Evolutionary conservation across 2,113 vertebrate species (phyloP).

Genomic region (Oryzias celebensis): DNA sequence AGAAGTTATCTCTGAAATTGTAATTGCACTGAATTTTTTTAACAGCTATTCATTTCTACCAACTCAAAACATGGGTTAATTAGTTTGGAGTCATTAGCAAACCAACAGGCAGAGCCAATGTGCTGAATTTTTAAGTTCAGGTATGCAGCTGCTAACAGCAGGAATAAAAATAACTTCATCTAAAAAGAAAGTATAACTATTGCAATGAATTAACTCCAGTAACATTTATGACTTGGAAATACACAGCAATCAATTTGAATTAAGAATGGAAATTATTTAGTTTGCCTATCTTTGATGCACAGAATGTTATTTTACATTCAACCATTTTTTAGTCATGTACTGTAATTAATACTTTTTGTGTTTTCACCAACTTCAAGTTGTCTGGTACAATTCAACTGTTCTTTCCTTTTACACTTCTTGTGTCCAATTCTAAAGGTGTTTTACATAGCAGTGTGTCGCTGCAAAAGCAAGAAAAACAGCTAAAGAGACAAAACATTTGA

Average conservation of each 20-base stretch:
- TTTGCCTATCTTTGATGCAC: too few species aligned
- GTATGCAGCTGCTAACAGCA: neutral
- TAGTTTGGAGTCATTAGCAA: slow-evolving; percentile 34
- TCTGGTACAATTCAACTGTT: neutral
- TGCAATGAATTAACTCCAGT: too few species aligned
- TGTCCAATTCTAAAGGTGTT: neutral
- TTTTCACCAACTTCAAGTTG: too few species aligned
- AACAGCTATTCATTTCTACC: slow-evolving; percentile 17
- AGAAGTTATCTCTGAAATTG: slow-evolving; percentile 12
- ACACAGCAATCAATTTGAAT: too few species aligned
- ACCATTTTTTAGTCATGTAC: too few species aligned
- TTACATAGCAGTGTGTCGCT: neutral
- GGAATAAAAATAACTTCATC: neutral
- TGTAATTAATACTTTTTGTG: too few species aligned
- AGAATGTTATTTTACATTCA: too few species aligned
- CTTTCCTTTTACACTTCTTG: neutral
- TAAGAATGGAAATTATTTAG: too few species aligned
- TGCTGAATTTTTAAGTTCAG: neutral
- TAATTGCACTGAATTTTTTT: neutral
- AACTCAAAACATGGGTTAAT: slow-evolving; percentile 23
- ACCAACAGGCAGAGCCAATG: neutral
- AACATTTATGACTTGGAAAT: too few species aligned
- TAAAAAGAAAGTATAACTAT: neutral
- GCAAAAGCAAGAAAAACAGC: neutral
- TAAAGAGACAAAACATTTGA: neutral